Evolutionary conservation across 2,113 vertebrate species (phyloP).

Genomic region (Mobula hypostoma): DNA sequence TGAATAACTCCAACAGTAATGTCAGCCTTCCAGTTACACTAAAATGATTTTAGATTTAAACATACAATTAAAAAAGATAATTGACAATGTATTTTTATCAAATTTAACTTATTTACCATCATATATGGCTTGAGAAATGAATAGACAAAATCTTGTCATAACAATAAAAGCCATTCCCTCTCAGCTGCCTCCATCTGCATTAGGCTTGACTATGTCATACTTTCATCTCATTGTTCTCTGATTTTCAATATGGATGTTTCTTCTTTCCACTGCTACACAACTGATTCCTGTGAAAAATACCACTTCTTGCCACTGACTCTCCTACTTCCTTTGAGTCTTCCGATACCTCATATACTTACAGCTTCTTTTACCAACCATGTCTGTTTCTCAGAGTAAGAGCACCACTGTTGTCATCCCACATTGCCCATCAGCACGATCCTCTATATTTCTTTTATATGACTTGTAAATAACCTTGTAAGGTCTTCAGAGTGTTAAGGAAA

Average conservation of each 20-base stretch:
- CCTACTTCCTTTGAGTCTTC: no score
- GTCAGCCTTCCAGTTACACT: no score
- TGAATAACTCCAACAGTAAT: background rate
- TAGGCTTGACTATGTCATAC: background rate
- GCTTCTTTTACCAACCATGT: background rate
- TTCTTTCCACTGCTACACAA: background rate
- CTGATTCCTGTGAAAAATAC: background rate
- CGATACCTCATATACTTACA: background rate
- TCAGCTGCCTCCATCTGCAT: background rate
- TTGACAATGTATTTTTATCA: background rate
- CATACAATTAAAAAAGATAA: background rate
- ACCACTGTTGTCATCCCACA: background rate
- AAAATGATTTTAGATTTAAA: background rate
- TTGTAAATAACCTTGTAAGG: no score
- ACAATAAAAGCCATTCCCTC: background rate
- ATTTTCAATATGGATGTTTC: background rate
- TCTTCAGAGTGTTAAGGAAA: background rate
- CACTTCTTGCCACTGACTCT: background rate
- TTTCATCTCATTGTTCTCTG: background rate
- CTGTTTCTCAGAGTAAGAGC: background rate
- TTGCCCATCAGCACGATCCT: background rate
- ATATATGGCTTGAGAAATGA: background rate
- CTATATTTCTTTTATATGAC: no score
- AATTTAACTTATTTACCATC: slow-evolving; percentile 10
- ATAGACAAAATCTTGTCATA: background rate